Conservation (phyloP, 2,888 invertebrate species). For the Pollenia angustigena region DNA sequence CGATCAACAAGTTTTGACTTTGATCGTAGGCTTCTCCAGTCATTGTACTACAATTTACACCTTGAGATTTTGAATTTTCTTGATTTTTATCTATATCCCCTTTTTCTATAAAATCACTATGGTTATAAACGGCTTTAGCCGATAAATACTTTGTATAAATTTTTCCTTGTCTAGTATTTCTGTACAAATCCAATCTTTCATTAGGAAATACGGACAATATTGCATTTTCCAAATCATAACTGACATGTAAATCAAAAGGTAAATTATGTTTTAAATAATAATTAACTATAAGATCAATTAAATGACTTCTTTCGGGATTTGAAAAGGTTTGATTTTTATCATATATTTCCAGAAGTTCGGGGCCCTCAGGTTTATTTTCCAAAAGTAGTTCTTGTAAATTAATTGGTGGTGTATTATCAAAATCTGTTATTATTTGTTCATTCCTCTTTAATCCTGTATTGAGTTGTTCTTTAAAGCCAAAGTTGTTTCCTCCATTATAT, state of each 20-base stretch:
- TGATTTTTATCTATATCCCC: neutral
- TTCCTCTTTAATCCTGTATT: neutral
- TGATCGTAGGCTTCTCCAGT: too few relatives aligned
- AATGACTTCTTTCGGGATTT: slow-evolving; percentile 17
- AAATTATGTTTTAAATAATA: slow-evolving; percentile 28
- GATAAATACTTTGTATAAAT: slow-evolving; percentile 47
- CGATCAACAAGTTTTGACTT: neutral
- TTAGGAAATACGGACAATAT: slow-evolving; percentile 50
- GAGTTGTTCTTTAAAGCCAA: too few relatives aligned
- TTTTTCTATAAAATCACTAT: neutral
- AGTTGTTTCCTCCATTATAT: too few relatives aligned
- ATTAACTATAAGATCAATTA: slow-evolving; percentile 34
- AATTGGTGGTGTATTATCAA: neutral
- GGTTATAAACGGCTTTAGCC: slow-evolving; percentile 5
- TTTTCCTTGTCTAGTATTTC: slow-evolving; percentile 13
- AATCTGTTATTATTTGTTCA: neutral
- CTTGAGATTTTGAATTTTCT: too few relatives aligned
- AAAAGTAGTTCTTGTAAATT: slow-evolving; percentile 37
- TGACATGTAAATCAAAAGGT: slow-evolving; percentile 10
- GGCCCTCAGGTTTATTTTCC: slow-evolving; percentile 73
- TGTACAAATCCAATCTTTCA: slow-evolving; percentile 44
- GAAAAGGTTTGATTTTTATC: slow-evolving; percentile 14
- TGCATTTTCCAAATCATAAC: slow-evolving; percentile 42
- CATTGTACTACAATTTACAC: too few relatives aligned
- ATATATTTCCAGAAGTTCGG: slow-evolving; percentile 64